Evolutionary conservation across 2,113 vertebrate genomes (phyloP), one percentile per base, ranked within the genome.

Genomic region (Halcyon malimbica): DNA sequence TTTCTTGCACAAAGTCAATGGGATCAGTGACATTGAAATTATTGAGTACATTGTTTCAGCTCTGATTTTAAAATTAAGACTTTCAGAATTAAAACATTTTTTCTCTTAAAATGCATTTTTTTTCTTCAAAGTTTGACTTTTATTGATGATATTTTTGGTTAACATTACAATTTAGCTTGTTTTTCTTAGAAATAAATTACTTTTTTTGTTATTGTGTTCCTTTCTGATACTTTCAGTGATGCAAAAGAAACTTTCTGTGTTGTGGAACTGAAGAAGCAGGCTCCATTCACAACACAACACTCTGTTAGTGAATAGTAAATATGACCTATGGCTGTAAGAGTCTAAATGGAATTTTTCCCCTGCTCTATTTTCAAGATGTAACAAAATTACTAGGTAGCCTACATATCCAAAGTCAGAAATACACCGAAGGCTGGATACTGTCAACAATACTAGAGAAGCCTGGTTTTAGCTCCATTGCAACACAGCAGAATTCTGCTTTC

Each of bases 371-470:
- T 97, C 94, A 95, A 94, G 86, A 97, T 97, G 93, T 93, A 92
- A 92, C 89, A 96, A 97, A 97, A 98, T 98, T 96, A 82, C 83
- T 94, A 95, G 96, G 95, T 95, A 96, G 91, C 54, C 77, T 92
- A 11, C 39, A 68, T 90, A 91, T 29, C 65, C 74, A 51, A 96
- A 97, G 92, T 94, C 90, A 96, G 95, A 97, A 97, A 93, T 53
- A 67, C 69, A 97, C 94, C 89, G 83, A 92, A 74, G 95, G 80
- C 63, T 86, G 67, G 80, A 35, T 29, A 89, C 76, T 93, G 93
- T 92, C 94, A 81, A 92, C 86, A 93, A 83, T n/a, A 87, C 57
- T 75, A 89, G 85, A 75, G 80, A 92, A 90, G 78, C 59, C 85
- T 77, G 80, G 80, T 97, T 96, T 96, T 93, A 77, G 77, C 64